phyloP scores from a whole-genome alignment of 2,888 invertebrate genomes.

The Pollenia angustigena region DNA sequence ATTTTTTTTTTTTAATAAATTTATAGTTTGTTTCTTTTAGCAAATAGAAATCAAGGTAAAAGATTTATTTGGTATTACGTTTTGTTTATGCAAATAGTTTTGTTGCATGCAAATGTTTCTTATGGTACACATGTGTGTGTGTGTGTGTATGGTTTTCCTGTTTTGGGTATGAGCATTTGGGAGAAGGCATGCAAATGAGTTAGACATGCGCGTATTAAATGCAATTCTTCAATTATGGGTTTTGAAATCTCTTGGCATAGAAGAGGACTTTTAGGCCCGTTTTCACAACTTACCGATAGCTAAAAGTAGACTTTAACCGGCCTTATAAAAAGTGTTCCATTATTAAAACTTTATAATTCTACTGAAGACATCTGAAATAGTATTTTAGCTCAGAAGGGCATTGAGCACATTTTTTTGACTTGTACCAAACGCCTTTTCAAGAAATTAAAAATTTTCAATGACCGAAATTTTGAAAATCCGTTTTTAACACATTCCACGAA shows the following conservation, averaged over 20 bases:
- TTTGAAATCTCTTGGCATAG: background rate
- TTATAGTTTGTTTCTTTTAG: slow-evolving; percentile 2
- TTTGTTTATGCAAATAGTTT: slow-evolving; percentile 26
- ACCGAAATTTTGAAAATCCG: no score
- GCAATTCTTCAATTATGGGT: slow-evolving; percentile 23
- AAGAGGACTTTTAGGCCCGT: no score
- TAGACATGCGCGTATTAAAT: slow-evolving; percentile 38
- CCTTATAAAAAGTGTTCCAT: no score
- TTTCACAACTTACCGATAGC: no score
- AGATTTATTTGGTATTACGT: slow-evolving; percentile 14
- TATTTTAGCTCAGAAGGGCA: no score
- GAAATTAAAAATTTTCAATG: no score
- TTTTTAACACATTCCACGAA: no score
- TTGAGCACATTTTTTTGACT: no score
- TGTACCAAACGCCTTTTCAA: no score
- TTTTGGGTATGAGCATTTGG: slow-evolving; percentile 15
- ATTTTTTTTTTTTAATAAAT: background rate
- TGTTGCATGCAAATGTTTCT: slow-evolving; percentile 38
- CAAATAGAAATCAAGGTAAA: slow-evolving; percentile 39
- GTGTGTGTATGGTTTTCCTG: background rate
- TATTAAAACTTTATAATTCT: no score
- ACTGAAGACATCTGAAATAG: no score
- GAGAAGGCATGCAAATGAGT: slow-evolving; percentile 9
- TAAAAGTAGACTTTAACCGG: no score
- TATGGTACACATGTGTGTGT: background rate